These are phyloP conservation scores for Taenaris catops DNA, from an alignment of 2,888 invertebrate species.

Conservation along the genomic window DNA sequence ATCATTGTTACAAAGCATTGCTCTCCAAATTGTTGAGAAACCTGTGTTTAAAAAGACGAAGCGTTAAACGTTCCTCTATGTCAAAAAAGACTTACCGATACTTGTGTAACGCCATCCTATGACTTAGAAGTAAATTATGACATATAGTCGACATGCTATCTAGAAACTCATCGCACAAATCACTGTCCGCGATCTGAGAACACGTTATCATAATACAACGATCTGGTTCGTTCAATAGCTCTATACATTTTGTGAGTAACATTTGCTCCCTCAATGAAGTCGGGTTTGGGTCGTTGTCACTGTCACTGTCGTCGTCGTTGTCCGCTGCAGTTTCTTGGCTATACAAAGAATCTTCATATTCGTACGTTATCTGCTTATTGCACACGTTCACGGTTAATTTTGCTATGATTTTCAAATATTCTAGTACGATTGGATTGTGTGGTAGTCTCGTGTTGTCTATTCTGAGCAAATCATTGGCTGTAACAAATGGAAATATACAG, in stretches of 20 bases:
- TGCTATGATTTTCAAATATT: slow-evolving; percentile 65
- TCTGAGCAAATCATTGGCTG: slow-evolving; percentile 22
- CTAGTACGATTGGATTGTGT: slow-evolving; percentile 68
- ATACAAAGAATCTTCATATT: slow-evolving; percentile 67
- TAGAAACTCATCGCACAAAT: slow-evolving; percentile 77
- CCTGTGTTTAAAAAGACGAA: too few relatives aligned
- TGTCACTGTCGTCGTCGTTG: slow-evolving; percentile 80
- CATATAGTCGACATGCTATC: slow-evolving; percentile 88
- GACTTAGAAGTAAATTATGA: slow-evolving; percentile 90
- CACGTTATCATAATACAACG: slow-evolving; percentile 58
- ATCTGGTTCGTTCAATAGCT: slow-evolving; percentile 82
- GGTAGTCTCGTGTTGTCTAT: slow-evolving; percentile 72
- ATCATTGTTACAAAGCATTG: too few relatives aligned
- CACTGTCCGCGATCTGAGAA: slow-evolving; percentile 69
- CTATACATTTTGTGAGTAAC: slow-evolving; percentile 78
- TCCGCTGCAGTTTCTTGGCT: slow-evolving; percentile 67
- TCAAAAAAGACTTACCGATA: slow-evolving; percentile 85
- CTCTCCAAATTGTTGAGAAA: too few relatives aligned
- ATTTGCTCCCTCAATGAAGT: slow-evolving; percentile 65
- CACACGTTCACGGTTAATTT: slow-evolving; percentile 63
- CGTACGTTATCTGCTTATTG: slow-evolving; percentile 62
- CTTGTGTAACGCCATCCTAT: slow-evolving; percentile 90
- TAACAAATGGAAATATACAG: too few relatives aligned
- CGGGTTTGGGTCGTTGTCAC: slow-evolving; percentile 71
- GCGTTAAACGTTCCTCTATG: too few relatives aligned